Evolutionary conservation across 2,888 invertebrate species (phyloP).

Genomic region (Leptinotarsa tumamoca): DNA sequence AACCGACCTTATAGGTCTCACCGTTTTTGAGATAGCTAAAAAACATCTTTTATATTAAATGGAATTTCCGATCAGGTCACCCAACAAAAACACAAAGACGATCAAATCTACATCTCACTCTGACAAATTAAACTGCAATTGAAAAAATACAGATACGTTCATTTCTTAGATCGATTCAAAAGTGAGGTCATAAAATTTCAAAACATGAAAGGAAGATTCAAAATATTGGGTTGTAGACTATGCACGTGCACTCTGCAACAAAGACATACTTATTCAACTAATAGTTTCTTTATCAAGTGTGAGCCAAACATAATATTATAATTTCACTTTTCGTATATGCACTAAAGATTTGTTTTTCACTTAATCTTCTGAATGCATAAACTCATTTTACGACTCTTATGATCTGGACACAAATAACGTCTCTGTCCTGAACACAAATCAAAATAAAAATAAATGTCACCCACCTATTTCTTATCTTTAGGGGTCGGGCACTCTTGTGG

Average conservation of each 20-base stretch:
- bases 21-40: too few relatives aligned
- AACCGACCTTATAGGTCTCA: too few relatives aligned
- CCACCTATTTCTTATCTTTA: constrained; percentile 1
- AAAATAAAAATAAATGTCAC: constrained; percentile 1
- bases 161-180: neutral
- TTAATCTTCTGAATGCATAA: neutral
- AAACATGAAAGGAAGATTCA: neutral
- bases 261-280: neutral
- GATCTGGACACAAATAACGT: neutral
- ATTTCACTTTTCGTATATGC: neutral
- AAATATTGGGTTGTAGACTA: neutral
- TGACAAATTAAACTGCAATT: too few relatives aligned
- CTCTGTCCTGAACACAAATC: neutral
- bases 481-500: neutral
- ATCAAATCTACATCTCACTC: too few relatives aligned
- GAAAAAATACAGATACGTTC: too few relatives aligned
- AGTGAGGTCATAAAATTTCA: neutral
- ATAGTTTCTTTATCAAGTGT: neutral
- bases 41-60: too few relatives aligned
- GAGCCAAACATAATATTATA: neutral
- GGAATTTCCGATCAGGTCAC: too few relatives aligned
- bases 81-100: too few relatives aligned
- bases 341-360: too few relatives aligned
- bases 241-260: neutral
- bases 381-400: neutral